phyloP scores from a whole-genome alignment of 2,888 invertebrate species.

The Euspilapteryx auroguttella region DNA sequence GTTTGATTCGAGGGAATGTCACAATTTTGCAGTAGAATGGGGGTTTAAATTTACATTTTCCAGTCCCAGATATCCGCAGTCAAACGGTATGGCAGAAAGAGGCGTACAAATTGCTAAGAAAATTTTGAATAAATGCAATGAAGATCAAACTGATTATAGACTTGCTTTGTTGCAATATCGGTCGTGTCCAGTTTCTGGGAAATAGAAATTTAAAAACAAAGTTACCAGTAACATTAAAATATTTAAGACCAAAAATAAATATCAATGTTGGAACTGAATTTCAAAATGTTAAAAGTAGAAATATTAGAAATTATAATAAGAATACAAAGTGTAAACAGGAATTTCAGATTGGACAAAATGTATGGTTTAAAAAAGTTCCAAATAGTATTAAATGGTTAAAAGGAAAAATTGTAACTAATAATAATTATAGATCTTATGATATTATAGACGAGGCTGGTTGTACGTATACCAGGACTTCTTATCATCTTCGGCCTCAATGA shows the following conservation, averaged over 20 bases:
- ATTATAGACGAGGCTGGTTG: too few species aligned
- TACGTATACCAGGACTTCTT: too few species aligned
- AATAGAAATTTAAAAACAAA: too few species aligned
- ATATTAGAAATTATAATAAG: too few species aligned
- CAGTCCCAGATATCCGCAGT: conserved; percentile 7
- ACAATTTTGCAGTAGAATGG: conserved; percentile 5
- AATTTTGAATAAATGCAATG: too few species aligned
- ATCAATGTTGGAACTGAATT: too few species aligned
- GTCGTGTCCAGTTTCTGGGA: conserved; percentile 10
- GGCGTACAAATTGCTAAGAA: conserved; percentile 6
- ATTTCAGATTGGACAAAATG: conserved; percentile 1
- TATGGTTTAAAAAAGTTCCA: conserved; percentile 1
- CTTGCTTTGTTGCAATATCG: conserved; percentile 11
- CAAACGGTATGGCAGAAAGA: conserved; percentile 7
- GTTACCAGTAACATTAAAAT: conserved; percentile 6
- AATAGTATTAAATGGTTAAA: conserved; percentile 4
- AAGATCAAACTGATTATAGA: conserved; percentile 7
- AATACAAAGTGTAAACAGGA: not conserved
- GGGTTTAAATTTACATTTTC: conserved; percentile 5
- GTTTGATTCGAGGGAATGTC: too few species aligned
- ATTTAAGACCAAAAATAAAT: conserved; percentile 1
- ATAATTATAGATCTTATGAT: too few species aligned
- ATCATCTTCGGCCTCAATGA: too few species aligned
- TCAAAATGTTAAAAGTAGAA: too few species aligned
- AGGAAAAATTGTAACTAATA: too few species aligned